phyloP scores from a whole-genome alignment of 1,140 invertebrate genomes.

The Cyclargus thomasi region DNA sequence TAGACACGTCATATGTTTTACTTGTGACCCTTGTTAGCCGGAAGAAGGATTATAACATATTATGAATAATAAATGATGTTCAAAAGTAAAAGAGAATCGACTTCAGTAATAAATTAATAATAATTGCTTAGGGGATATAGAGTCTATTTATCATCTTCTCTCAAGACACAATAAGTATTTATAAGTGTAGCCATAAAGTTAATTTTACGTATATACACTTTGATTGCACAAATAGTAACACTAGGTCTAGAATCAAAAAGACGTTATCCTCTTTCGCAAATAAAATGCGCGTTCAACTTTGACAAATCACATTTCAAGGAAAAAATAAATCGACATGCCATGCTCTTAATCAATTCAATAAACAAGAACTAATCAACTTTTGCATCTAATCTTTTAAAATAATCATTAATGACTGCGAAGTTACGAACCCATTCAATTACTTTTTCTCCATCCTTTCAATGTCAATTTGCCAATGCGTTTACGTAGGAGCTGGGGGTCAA shows the following conservation, averaged over 20 bases:
- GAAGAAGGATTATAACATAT: not conserved
- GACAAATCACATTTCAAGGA: not conserved
- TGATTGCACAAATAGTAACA: too few relatives aligned
- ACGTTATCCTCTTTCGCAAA: not conserved
- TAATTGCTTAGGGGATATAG: too few relatives aligned
- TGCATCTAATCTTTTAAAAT: slow-evolving; percentile 16
- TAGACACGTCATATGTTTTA: not conserved
- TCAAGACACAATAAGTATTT: too few relatives aligned
- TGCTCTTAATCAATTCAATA: slow-evolving; percentile 16
- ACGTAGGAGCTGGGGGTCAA: slow-evolving; percentile 29
- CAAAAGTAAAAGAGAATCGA: too few relatives aligned
- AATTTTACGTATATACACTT: too few relatives aligned
- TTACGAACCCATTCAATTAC: slow-evolving; percentile 8
- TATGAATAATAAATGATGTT: not conserved
- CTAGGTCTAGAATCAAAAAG: too few relatives aligned
- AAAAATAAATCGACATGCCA: slow-evolving; percentile 18
- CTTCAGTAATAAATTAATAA: too few relatives aligned
- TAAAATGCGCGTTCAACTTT: not conserved
- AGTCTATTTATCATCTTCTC: too few relatives aligned
- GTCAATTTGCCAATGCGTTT: slow-evolving; percentile 32
- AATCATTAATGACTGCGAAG: slow-evolving; percentile 8
- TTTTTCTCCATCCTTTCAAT: slow-evolving; percentile 31
- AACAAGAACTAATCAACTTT: slow-evolving; percentile 22
- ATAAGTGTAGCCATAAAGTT: too few relatives aligned
- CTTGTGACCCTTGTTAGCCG: not conserved